Evolutionary conservation across 2,113 vertebrate genomes (phyloP), one percentile per base, ranked within the genome.

Genomic region (Willisornis vidua): DNA sequence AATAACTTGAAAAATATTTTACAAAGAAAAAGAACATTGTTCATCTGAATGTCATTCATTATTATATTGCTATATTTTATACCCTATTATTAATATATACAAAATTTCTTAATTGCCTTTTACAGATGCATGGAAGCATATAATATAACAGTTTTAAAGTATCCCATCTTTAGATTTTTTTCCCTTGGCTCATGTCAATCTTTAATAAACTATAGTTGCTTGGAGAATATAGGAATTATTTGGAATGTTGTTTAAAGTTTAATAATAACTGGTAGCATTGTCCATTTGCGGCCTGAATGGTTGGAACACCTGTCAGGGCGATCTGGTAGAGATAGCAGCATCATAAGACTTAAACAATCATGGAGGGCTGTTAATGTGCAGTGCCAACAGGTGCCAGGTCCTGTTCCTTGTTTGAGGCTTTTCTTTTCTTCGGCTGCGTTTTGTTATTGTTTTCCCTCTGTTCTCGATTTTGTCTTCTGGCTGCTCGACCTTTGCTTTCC

Each of bases 321-420:
- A 96, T 98, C 98, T 97, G 97, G 97, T 96, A 93, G 97, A 98
- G 98, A 98, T 99, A 99, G 99, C 99, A 99, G 99, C 99, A 99
- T 98, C 98, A 98, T 97, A 97, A 98, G 95, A 98, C 97, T 96
- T 93, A 90, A 94, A 96, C 93, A 95, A 97, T 95, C 96, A 88
- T 91, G 89, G 78, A 95, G 95, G 95, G 97, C 96, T 93, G 72
- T 97, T 99, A 99, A 96, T 98, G 98, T 97, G 97, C 98, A 89
- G 98, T 97, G 97, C 98, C 97, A 63, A 91, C 66, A 13, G 98
- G 97, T 87, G 98, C 97, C 88, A 98, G 97, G 94, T 97, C 97
- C 68, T 98, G 94, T 63, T 98, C 98, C 96, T 98, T 99, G 88
- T 98, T 98, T 72, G 98, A 98, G 91, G 96, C 97, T 98, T 98